These are phyloP conservation scores for Galendromus occidentalis DNA, from an alignment of 1,140 invertebrate species.

Conservation along the genomic window DNA sequence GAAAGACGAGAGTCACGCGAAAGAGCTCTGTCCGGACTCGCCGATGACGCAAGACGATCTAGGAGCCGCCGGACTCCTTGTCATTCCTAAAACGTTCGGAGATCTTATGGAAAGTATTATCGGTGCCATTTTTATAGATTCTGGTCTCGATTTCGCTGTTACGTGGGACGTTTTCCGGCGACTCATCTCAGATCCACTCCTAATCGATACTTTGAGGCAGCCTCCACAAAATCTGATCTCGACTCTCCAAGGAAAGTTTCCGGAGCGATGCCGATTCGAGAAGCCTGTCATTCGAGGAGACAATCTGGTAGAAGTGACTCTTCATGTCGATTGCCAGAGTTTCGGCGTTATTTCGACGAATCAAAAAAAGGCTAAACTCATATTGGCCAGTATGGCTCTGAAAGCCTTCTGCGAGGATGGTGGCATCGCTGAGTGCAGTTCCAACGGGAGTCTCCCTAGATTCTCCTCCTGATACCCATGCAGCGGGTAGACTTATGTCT, in stretches of 20 bases:
- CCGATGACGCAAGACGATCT: constrained; percentile 44
- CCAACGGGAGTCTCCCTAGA: too few species aligned
- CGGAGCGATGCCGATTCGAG: neutral
- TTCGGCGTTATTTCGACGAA: neutral
- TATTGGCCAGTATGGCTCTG: neutral
- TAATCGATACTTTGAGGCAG: neutral
- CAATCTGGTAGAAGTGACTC: neutral
- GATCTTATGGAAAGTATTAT: constrained; percentile 97
- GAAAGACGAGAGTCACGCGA: constrained; percentile 47
- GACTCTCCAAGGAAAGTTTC: neutral
- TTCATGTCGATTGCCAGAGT: neutral
- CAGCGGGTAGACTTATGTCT: too few species aligned
- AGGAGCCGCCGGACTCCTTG: constrained; percentile 83
- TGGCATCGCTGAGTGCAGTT: too few species aligned
- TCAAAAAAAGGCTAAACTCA: neutral
- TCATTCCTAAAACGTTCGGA: constrained; percentile 96
- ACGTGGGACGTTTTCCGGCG: constrained; percentile 50
- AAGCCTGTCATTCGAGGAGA: neutral
- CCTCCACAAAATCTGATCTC: neutral
- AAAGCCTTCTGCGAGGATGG: too few species aligned
- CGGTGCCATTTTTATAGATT: constrained; percentile 89
- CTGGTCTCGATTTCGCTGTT: constrained; percentile 67
- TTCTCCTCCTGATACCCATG: too few species aligned
- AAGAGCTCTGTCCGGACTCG: neutral
- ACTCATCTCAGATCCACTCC: neutral